A percentile compares a stretch with the other conserved stretches of the same genome.
Conservation (phyloP, 1,140 invertebrate species). For the Sminthurides bifidus region DNA sequence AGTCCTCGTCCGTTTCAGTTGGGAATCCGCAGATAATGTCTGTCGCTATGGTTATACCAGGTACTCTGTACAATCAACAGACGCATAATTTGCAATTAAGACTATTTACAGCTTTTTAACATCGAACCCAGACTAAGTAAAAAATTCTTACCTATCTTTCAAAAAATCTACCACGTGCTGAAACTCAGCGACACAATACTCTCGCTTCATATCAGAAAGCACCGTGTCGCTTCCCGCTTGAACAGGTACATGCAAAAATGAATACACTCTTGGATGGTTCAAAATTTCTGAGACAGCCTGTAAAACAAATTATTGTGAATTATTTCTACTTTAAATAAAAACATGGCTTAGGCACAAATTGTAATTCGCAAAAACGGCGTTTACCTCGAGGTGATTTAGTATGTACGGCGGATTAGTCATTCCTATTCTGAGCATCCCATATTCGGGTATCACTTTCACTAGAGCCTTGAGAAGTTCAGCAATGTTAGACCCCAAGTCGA, state of each 20-base stretch:
- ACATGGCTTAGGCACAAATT: constrained; percentile 1
- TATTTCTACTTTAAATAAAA: not conserved
- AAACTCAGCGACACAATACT: constrained; percentile 82
- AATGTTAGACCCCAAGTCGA: constrained; percentile 79
- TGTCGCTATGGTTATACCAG: constrained; percentile 84
- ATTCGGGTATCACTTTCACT: constrained; percentile 54
- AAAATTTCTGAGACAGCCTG: constrained; percentile 79
- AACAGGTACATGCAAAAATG: constrained; percentile 93
- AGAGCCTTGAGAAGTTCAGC: constrained; percentile 75
- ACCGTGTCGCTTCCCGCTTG: constrained; percentile 92
- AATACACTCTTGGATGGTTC: constrained; percentile 76
- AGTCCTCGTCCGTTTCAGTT: constrained; percentile 84
- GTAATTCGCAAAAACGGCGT: constrained; percentile 32
- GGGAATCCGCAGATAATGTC: constrained; percentile 97
- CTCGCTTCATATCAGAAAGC: constrained; percentile 88
- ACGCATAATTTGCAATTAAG: not conserved
- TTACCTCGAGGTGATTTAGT: constrained; percentile 68
- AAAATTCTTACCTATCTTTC: constrained; percentile 47
- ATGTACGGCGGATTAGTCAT: constrained; percentile 99
- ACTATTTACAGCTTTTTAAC: not conserved
- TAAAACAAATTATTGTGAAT: constrained; percentile 13
- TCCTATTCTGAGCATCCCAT: constrained; percentile 60
- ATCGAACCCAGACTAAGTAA: not conserved
- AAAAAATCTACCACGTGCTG: constrained; percentile 78
- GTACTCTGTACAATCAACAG: constrained; percentile 31